A percentile compares a stretch with the other conserved stretches of the same genome.
Conservation (phyloP, 2,797 vertebrate species). For the Melanotaenia nigrans region DNA sequence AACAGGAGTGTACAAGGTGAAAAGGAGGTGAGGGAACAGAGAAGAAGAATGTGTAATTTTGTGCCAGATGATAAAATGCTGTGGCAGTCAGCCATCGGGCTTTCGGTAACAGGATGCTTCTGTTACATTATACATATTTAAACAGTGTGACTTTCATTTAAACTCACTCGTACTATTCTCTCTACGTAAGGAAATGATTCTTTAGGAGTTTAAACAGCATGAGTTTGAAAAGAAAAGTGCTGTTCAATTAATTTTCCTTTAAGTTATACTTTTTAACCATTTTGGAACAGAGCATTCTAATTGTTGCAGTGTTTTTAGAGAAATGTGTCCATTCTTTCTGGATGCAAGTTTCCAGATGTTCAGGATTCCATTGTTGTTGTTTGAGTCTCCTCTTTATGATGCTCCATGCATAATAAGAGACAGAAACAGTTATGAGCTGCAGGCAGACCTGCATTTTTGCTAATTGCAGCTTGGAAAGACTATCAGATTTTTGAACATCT, state of each 20-base stretch:
- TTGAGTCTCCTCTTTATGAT: neutral
- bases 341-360: neutral
- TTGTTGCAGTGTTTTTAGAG: neutral
- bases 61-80: conserved; percentile 62
- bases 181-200: conserved; percentile 10
- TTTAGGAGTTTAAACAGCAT: conserved; percentile 3
- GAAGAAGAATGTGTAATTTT: conserved; percentile 65
- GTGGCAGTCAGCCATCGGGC: conserved; percentile 57
- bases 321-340: neutral
- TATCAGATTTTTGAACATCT: neutral
- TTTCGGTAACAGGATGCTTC: conserved; percentile 50
- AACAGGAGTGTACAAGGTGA: conserved; percentile 34
- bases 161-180: conserved; percentile 6
- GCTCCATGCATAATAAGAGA: neutral
- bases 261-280: neutral
- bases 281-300: neutral
- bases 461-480: neutral
- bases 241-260: neutral
- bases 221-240: neutral
- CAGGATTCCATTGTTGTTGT: neutral
- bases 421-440: neutral
- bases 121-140: conserved; percentile 61
- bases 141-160: conserved; percentile 59
- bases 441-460: neutral
- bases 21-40: conserved; percentile 47